Conservation (phyloP, 2,113 vertebrate genomes). For the Balaenoptera acutorostrata region DNA sequence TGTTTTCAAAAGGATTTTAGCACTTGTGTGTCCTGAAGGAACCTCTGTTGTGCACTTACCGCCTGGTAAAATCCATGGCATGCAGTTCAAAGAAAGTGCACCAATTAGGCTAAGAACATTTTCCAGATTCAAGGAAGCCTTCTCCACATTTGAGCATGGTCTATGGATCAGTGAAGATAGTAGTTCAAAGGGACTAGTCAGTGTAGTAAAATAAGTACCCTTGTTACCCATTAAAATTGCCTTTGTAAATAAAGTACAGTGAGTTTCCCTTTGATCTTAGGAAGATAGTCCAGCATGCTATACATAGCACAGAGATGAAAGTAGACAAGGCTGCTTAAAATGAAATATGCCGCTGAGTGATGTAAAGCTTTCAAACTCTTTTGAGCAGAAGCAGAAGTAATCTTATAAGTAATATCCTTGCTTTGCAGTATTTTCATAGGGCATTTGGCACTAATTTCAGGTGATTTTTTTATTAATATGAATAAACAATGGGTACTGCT, state of each 20-base stretch:
- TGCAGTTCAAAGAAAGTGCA: constrained; percentile 72
- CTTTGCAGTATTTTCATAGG: constrained; percentile 54
- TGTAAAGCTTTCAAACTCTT: constrained; percentile 58
- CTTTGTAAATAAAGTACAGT: constrained; percentile 75
- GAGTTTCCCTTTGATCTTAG: constrained; percentile 78
- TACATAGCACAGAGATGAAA: constrained; percentile 68
- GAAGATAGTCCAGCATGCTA: constrained; percentile 64
- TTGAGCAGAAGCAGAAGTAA: constrained; percentile 60
- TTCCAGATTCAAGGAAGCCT: constrained; percentile 71
- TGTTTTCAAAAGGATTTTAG: not conserved
- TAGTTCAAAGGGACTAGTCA: constrained; percentile 77
- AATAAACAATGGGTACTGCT: constrained; percentile 3
- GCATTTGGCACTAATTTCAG: constrained; percentile 41
- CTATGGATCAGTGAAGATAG: constrained; percentile 68
- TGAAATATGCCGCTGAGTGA: constrained; percentile 58
- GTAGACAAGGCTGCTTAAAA: constrained; percentile 62
- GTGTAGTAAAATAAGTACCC: constrained; percentile 73
- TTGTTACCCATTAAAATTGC: constrained; percentile 80
- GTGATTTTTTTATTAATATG: constrained; percentile 41
- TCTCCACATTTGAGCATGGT: constrained; percentile 64
- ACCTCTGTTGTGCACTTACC: constrained; percentile 44
- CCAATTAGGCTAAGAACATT: constrained; percentile 71
- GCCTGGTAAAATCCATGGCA: constrained; percentile 66
- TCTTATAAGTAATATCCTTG: constrained; percentile 61
- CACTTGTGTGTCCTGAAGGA: constrained; percentile 56